These are phyloP conservation scores for Caenorhabditis auriculariae DNA, from an alignment of 2,888 invertebrate species.

Conservation along the genomic window DNA sequence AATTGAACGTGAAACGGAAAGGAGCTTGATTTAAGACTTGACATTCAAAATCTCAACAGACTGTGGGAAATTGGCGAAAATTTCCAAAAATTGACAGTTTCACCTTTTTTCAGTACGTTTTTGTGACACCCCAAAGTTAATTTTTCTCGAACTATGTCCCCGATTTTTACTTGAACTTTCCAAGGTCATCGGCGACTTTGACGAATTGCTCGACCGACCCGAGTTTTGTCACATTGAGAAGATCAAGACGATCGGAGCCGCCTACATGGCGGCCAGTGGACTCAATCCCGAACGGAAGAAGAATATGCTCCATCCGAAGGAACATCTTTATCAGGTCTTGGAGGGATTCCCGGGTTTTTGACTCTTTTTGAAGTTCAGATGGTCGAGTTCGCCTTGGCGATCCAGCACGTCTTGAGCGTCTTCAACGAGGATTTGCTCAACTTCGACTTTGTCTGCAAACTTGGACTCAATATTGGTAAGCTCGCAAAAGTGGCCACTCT, in stretches of 20 bases:
- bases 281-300: constrained; percentile 80
- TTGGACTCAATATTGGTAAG: constrained; percentile 75
- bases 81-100: background rate
- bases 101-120: background rate
- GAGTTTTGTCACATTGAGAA: constrained; percentile 77
- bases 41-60: no score
- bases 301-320: constrained; percentile 63
- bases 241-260: constrained; percentile 78
- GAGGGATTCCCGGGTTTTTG: background rate
- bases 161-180: background rate
- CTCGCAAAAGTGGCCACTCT: no score
- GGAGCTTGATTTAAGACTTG: no score
- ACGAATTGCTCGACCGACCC: constrained; percentile 81
- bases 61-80: no score
- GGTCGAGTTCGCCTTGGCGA: constrained; percentile 88
- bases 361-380: constrained; percentile 69
- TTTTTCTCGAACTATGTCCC: background rate
- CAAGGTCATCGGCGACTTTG: constrained; percentile 85
- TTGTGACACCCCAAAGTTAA: no score
- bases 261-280: constrained; percentile 96
- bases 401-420: constrained; percentile 82
- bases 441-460: constrained; percentile 78
- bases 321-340: constrained; percentile 59
- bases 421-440: constrained; percentile 87
- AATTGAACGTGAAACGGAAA: no score